These are phyloP conservation scores for Ochotona princeps DNA, from an alignment of 2,113 vertebrate genomes.

Conservation along the genomic window DNA sequence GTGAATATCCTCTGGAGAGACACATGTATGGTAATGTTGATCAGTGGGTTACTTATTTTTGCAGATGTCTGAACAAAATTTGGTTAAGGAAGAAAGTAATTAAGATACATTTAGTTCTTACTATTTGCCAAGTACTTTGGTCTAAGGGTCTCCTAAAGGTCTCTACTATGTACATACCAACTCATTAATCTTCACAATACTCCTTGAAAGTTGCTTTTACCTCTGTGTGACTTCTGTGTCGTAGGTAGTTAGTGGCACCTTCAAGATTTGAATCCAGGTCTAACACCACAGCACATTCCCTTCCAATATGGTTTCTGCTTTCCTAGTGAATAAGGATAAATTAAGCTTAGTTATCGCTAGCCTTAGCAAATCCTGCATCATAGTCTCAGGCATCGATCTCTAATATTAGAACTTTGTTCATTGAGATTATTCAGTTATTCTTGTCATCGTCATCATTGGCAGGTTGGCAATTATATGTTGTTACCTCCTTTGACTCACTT, in stretches of 20 bases:
- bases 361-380: neutral
- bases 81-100: conserved; percentile 39
- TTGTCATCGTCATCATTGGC: neutral
- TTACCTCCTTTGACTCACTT: neutral
- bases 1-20: conserved; percentile 75
- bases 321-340: conserved; percentile 8
- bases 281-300: neutral
- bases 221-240: conserved; percentile 35
- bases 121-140: conserved; percentile 3
- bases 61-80: neutral
- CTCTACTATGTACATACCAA: neutral
- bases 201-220: conserved; percentile 37
- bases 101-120: conserved; percentile 43
- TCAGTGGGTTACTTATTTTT: conserved; percentile 20
- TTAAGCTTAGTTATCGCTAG: conserved; percentile 6
- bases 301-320: neutral
- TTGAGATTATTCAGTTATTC: conserved; percentile 17
- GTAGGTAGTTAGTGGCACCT: neutral
- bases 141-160: conserved; percentile 18
- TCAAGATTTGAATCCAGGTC: conserved; percentile 31
- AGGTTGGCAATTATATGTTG: conserved; percentile 32
- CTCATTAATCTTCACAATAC: conserved; percentile 20
- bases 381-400: conserved; percentile 21
- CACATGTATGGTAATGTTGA: neutral
- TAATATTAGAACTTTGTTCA: conserved; percentile 6